Base-by-base conservation (phyloP, 2,888 invertebrate genomes). In the Lasioglossum leucozonium region DNA sequence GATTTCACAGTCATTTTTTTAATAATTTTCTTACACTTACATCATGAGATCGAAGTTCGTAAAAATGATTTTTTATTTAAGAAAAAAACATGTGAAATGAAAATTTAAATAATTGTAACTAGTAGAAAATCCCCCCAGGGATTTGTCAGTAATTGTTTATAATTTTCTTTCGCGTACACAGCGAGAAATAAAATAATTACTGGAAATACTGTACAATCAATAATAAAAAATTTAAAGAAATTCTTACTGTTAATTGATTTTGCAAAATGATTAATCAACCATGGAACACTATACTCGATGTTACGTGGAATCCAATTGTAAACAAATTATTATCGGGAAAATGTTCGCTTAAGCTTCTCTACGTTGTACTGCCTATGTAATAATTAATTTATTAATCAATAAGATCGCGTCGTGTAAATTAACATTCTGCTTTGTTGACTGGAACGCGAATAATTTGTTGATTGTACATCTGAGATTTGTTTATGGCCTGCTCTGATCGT, bases 361-460 rank as follows among this genome's bases (percentile, higher is more conserved):
- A 62, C 62, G 72, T 73, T 77, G 77, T 74, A 62, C 72, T 40
- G 72, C 42, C 40, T 58, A 16, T 4, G 26, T 58, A 58, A 13
- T 58, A 51, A 51, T 47, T 77, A 82, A 51, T 62, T 65, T 77
- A 86, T 42, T 82, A 79, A 84, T 72, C 65, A 62, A 80, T 42
- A 75, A 83, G 72, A 81, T 34, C 42, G 22, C 51, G 18, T 51
- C 69, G 16, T 44, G 44, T 79, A 77, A 67, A 58, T 74, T 40
- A 69, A 40, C 13, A 82, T 77, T 86, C 85, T 58, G 84, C 85
- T 88, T 85, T 26, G 51, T 71, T 75, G 77, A 81, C 81, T 77
- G 72, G 81, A 89, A 86, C 77, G 65, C 72, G 77, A 87, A 85
- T 76, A 87, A 51, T 72, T 79, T 75, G 67, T 51, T 67, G 30